Evolutionary conservation across 2,888 invertebrate genomes (phyloP).

Genomic region (Lepas anatifera): DNA sequence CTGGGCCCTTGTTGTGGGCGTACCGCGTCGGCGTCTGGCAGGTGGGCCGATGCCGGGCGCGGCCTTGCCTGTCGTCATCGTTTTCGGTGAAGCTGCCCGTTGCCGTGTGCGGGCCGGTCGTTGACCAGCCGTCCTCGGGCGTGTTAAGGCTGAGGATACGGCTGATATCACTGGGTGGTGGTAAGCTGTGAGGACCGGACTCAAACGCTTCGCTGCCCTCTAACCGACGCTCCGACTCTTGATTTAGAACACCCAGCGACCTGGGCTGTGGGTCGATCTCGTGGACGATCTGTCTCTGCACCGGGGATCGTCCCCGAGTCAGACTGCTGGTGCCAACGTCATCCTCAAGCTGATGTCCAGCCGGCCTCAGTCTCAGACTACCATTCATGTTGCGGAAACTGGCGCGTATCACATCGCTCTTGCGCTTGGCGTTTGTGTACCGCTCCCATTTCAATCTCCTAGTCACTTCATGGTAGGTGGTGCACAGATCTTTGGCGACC

Average conservation of each 20-base stretch:
- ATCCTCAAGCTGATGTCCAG: neutral
- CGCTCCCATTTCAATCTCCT: conserved; percentile 28
- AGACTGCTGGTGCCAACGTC: too few relatives aligned
- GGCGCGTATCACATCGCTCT: conserved; percentile 16
- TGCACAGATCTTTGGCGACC: conserved; percentile 28
- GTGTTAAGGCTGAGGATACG: neutral
- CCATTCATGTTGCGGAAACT: neutral
- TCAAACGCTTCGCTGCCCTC: neutral
- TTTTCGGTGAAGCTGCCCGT: neutral
- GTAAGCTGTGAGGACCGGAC: neutral
- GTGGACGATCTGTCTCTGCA: too few relatives aligned
- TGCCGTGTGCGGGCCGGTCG: neutral
- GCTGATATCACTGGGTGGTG: neutral
- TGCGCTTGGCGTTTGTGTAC: conserved; percentile 25
- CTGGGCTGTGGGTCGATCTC: neutral
- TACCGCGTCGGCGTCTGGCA: neutral
- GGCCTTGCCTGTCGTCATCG: neutral
- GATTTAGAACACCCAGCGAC: neutral
- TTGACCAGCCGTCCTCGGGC: neutral
- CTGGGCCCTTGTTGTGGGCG: conserved; percentile 20
- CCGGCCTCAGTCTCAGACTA: neutral
- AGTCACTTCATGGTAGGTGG: conserved; percentile 29
- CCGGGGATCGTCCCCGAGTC: too few relatives aligned
- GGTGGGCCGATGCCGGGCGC: conserved; percentile 1
- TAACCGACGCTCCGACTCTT: neutral